A percentile compares a stretch with the other conserved stretches of the same genome.
Conservation (phyloP, 2,888 invertebrate genomes). For the Chymomyza procnemis region DNA sequence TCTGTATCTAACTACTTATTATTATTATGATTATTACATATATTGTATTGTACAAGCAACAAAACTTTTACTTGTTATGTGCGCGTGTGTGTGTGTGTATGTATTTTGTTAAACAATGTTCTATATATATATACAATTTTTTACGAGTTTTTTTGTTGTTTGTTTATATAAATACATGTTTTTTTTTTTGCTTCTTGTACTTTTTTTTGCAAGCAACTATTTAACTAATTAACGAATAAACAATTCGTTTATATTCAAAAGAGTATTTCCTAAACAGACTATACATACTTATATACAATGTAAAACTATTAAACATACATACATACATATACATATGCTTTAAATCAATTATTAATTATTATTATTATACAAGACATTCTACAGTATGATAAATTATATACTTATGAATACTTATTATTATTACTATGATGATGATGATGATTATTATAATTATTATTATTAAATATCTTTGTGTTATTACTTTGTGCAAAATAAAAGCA, state of each 20-base stretch:
- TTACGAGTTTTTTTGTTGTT: slow-evolving; percentile 56
- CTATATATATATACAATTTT: slow-evolving; percentile 13
- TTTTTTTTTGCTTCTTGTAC: slow-evolving; percentile 19
- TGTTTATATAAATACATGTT: slow-evolving; percentile 40
- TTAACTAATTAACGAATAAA: slow-evolving; percentile 28
- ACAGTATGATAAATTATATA: slow-evolving; percentile 53
- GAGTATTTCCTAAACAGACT: slow-evolving; percentile 70
- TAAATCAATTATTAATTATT: slow-evolving; percentile 51
- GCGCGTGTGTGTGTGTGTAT: slow-evolving; percentile 11
- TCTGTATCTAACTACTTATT: slow-evolving; percentile 7
- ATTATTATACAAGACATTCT: slow-evolving; percentile 54
- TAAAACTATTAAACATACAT: slow-evolving; percentile 12
- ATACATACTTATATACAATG: slow-evolving; percentile 35
- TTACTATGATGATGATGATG: slow-evolving; percentile 14
- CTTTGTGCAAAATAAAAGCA: slow-evolving; percentile 28
- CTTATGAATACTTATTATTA: slow-evolving; percentile 26
- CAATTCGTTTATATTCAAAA: slow-evolving; percentile 55
- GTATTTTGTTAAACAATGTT: slow-evolving; percentile 4
- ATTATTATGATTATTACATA: neutral
- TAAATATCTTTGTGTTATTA: slow-evolving; percentile 14
- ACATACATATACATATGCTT: slow-evolving; percentile 38
- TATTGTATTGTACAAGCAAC: neutral
- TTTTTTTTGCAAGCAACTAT: slow-evolving; percentile 21
- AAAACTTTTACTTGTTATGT: neutral
- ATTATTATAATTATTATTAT: slow-evolving; percentile 17